A percentile compares a stretch with the other conserved stretches of the same genome.
phyloP scores from a whole-genome alignment of 2,797 vertebrate species.

The Lates japonicus region DNA sequence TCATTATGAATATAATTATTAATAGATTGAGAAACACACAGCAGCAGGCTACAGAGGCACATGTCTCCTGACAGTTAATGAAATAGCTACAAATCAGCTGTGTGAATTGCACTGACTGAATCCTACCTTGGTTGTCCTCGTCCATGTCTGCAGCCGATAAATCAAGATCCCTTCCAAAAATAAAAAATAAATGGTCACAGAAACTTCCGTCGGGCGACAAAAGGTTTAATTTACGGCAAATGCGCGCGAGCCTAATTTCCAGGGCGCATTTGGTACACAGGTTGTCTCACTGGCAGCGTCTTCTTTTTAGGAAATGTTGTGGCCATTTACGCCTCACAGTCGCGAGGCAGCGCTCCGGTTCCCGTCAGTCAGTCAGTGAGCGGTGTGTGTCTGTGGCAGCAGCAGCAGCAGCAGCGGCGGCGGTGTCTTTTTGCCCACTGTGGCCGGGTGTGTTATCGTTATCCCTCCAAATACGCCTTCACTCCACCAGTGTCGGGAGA shows the following conservation, averaged over 20 bases:
- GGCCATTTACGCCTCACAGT: constrained; percentile 61
- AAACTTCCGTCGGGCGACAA: constrained; percentile 71
- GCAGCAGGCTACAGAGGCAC: constrained; percentile 17
- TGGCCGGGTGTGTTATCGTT: constrained; percentile 50
- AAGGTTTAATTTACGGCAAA: constrained; percentile 45
- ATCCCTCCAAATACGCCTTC: constrained; percentile 71
- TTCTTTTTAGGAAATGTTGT: constrained; percentile 49
- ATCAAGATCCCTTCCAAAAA: constrained; percentile 26
- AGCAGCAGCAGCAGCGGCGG: constrained; percentile 11
- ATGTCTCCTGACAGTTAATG: constrained; percentile 19
- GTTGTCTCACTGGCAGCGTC: constrained; percentile 70
- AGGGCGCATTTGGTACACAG: constrained; percentile 71
- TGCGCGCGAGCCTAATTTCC: constrained; percentile 56
- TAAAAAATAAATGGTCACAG: constrained; percentile 41
- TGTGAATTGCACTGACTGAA: constrained; percentile 36
- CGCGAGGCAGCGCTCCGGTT: constrained; percentile 30
- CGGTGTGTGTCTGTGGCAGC: constrained; percentile 15
- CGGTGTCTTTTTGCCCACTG: constrained; percentile 48
- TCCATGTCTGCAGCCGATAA: constrained; percentile 77
- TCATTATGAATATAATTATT: neutral
- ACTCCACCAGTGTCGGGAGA: constrained; percentile 67
- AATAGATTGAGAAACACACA: neutral
- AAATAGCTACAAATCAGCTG: constrained; percentile 22
- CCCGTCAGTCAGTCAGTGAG: constrained; percentile 25
- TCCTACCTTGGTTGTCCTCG: constrained; percentile 87